A percentile compares a stretch with the other conserved stretches of the same genome.
Evolutionary conservation across 1,140 invertebrate species (phyloP).

Genomic region (Subanguina moxae): DNA sequence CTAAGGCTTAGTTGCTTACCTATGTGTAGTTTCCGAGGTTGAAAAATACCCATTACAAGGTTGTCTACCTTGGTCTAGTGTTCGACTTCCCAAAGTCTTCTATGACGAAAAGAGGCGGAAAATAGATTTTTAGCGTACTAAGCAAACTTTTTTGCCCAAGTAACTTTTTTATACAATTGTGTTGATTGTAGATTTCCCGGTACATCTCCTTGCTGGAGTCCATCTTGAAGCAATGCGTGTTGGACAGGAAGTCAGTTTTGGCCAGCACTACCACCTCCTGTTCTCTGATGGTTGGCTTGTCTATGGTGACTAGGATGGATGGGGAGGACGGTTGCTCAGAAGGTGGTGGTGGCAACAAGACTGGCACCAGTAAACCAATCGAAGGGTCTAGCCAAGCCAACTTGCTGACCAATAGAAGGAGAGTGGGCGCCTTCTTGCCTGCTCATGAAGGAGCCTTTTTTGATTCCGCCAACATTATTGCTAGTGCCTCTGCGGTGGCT

Average conservation of each 20-base stretch:
- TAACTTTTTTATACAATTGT: neutral
- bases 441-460: conserved; percentile 22
- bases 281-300: neutral
- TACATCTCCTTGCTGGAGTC: conserved; percentile 8
- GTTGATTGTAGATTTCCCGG: conserved; percentile 10
- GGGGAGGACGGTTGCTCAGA: neutral
- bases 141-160: no score
- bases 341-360: neutral
- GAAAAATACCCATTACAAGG: no score
- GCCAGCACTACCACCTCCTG: neutral
- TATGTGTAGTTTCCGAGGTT: no score
- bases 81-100: no score
- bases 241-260: neutral
- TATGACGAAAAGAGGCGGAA: no score
- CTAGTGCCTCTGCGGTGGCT: conserved; percentile 10
- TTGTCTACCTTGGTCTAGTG: no score
- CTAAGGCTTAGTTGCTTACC: no score
- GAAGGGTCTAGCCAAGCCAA: neutral
- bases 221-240: conserved; percentile 7
- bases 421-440: conserved; percentile 21
- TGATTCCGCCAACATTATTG: conserved; percentile 12
- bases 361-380: neutral
- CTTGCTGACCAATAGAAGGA: conserved; percentile 9
- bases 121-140: no score
- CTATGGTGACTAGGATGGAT: neutral